Percentiles rank a stretch among this genome's conserved stretches.
These are phyloP conservation scores for rabbit (Oryctolagus cuniculus) DNA, from an alignment of 2,113 vertebrate genomes.

Conservation along the genomic window DNA sequence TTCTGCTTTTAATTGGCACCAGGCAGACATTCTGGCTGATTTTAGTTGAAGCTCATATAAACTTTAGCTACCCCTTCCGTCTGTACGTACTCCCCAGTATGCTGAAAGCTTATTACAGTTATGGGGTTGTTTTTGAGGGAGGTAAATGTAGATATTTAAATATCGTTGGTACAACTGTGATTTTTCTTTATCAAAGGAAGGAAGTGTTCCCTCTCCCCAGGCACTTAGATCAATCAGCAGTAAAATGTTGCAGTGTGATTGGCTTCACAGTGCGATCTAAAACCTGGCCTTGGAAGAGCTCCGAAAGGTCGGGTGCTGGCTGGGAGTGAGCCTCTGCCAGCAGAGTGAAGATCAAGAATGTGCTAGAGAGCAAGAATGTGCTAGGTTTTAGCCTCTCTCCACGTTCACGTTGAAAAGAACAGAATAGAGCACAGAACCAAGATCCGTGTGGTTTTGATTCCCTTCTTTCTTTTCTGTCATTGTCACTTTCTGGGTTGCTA, in stretches of 20 bases:
- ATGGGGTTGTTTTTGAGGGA: conserved; percentile 29
- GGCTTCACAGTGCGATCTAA: not conserved
- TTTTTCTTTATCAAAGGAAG: conserved; percentile 57
- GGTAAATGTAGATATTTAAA: conserved; percentile 53
- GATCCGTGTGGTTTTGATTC: conserved; percentile 63
- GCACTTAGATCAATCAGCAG: conserved; percentile 52
- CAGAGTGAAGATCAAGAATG: conserved; percentile 52
- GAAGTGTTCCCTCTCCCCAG: not conserved
- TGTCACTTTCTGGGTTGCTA: conserved; percentile 85
- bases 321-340: conserved; percentile 62
- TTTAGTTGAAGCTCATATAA: conserved; percentile 42
- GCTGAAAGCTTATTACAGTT: not conserved
- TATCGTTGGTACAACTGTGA: conserved; percentile 46
- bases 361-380: conserved; percentile 4
- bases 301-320: not conserved
- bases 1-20: conserved; percentile 67
- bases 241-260: not conserved
- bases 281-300: not conserved
- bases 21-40: conserved; percentile 47
- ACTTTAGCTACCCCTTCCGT: conserved; percentile 35
- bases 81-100: not conserved
- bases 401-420: conserved; percentile 60
- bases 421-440: not conserved
- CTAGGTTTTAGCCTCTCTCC: not conserved
- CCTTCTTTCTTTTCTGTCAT: conserved; percentile 68